A percentile compares a stretch with the other conserved stretches of the same genome.
Evolutionary conservation across 2,113 vertebrate genomes (phyloP).

Genomic region (Thunnus thynnus): DNA sequence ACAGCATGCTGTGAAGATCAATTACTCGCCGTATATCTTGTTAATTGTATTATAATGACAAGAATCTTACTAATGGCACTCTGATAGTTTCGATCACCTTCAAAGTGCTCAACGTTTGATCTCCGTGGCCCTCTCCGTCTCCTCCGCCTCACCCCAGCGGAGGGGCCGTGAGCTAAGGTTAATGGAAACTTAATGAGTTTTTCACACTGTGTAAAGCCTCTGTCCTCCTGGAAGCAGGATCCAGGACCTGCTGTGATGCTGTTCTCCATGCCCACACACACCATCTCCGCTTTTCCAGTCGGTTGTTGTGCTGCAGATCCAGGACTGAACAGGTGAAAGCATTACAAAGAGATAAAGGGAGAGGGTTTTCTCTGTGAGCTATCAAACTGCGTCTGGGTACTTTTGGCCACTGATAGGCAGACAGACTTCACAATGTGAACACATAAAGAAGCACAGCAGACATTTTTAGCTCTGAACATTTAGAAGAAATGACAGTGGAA

Average conservation of each 20-base stretch:
- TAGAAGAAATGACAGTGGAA: slow-evolving; percentile 30
- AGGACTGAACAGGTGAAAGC: neutral
- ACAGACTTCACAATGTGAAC: slow-evolving; percentile 13
- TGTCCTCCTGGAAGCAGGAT: slow-evolving; percentile 17
- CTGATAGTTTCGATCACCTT: slow-evolving; percentile 14
- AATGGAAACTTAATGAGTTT: slow-evolving; percentile 53
- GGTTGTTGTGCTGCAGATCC: neutral
- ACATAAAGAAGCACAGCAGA: slow-evolving; percentile 30
- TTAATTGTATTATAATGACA: slow-evolving; percentile 49
- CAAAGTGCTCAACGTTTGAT: slow-evolving; percentile 21
- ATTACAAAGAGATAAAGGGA: neutral
- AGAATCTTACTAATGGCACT: slow-evolving; percentile 31
- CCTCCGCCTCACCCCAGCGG: neutral
- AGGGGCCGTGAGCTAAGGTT: slow-evolving; percentile 32
- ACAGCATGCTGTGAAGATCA: slow-evolving; percentile 3
- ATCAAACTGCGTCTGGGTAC: slow-evolving; percentile 11
- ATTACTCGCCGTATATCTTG: slow-evolving; percentile 35
- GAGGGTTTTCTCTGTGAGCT: neutral
- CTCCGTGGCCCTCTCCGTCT: neutral
- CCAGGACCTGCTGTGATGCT: slow-evolving; percentile 4
- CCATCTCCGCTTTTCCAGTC: neutral
- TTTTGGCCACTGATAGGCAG: slow-evolving; percentile 33
- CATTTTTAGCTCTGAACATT: slow-evolving; percentile 31
- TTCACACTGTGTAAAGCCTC: slow-evolving; percentile 33
- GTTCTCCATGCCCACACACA: neutral